Base-by-base conservation (phyloP, 2,113 vertebrate species). In the Bombycilla garrulus region DNA sequence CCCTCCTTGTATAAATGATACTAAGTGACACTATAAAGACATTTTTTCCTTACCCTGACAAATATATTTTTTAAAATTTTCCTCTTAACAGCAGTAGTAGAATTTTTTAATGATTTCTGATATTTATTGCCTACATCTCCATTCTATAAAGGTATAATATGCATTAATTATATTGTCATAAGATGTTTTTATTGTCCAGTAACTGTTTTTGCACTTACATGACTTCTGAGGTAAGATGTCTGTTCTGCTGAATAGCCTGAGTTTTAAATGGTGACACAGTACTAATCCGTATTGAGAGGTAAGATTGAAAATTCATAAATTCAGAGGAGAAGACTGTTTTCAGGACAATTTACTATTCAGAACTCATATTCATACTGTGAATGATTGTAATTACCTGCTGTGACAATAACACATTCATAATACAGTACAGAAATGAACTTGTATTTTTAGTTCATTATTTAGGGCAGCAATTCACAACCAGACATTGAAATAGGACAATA, bases 381-480 rank as follows among this genome's bases (percentile, higher is more conserved):
- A 91, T 96, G 92, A 97, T 94, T 97, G 95, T 94, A 97, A 97
- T 97, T 98, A 77, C 89, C 96, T 62, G 69, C 84, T 89, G 69
- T 94, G 96, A 96, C 93, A 97, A 97, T 94, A 97, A 91, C 87
- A 89, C 84, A 96, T 97, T 97, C 73, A 96, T 97, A 96, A 97
- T 91, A 96, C 74, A 40, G 65, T 53, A 74, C 70, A 93, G 60
- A 95, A 97, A 93, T 91, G 71, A 97, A 96, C 42, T 93, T 23
- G 2, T 92, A 91, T 93, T 94, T 97, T 95, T 91, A 95, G 81
- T 89, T 79, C 92, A 61, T 91, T 95, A 64, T 97, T 95, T 97
- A 97, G 71, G 86, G 71, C 50, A 97, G 61, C 26, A 95, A 92
- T 95, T 96, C 79, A 85, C 20, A 94, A 70, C 9, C 58, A 92